These are phyloP conservation scores for Pyrrhosoma nymphula DNA, from an alignment of 2,888 invertebrate species.

Conservation along the genomic window DNA sequence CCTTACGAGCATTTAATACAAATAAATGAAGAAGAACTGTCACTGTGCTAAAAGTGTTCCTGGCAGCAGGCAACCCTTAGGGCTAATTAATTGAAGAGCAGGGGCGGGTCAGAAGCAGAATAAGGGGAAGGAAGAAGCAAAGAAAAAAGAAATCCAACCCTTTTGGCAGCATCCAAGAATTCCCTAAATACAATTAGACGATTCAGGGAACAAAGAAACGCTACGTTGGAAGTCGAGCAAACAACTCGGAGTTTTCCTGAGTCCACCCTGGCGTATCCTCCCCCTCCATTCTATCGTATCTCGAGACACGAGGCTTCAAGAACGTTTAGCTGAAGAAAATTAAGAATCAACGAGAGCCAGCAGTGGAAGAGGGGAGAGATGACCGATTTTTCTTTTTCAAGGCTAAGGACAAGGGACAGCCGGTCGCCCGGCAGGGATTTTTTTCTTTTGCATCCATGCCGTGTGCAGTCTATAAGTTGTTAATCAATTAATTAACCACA, in stretches of 20 bases:
- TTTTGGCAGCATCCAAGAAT: not conserved
- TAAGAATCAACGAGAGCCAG: not conserved
- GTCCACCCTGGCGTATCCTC: too few species aligned
- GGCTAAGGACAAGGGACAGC: not conserved
- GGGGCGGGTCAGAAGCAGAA: not conserved
- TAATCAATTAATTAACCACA: too few species aligned
- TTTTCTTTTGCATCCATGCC: too few species aligned
- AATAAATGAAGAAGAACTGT: not conserved
- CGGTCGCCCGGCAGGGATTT: not conserved
- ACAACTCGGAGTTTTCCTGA: not conserved
- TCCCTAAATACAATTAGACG: slow-evolving; percentile 20
- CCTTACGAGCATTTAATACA: not conserved
- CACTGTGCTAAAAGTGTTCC: not conserved
- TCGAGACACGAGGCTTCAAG: not conserved
- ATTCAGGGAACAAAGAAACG: slow-evolving; percentile 7
- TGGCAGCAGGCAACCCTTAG: not conserved
- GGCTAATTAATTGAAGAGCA: not conserved
- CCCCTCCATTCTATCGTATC: not conserved
- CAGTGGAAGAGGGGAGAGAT: not conserved
- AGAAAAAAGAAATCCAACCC: too few species aligned
- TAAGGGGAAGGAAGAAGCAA: too few species aligned
- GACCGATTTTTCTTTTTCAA: not conserved
- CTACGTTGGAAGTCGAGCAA: not conserved
- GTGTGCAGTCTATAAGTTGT: too few species aligned
- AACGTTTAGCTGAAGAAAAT: not conserved